Percentiles rank a stretch among this genome's conserved stretches.
Conservation (phyloP, 2,113 vertebrate genomes). For the Forbesichthys agassizii region DNA sequence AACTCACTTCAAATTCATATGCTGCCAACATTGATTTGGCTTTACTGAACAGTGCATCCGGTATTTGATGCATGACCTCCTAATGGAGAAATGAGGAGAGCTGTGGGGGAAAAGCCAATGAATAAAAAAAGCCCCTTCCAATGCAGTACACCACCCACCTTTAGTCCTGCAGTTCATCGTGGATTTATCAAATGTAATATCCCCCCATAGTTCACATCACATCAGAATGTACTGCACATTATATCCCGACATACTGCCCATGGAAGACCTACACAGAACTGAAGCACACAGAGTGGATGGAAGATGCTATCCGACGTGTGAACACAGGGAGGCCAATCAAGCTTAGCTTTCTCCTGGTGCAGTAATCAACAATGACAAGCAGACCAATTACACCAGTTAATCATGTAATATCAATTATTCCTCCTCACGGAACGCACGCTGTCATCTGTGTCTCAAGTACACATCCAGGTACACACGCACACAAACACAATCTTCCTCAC, state of each 20-base stretch:
- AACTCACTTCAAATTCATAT: slow-evolving; percentile 48
- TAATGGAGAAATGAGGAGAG: slow-evolving; percentile 46
- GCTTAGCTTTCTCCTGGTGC: slow-evolving; percentile 23
- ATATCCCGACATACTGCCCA: slow-evolving; percentile 33
- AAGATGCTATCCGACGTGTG: slow-evolving; percentile 17
- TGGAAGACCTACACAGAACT: neutral
- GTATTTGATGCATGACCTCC: slow-evolving; percentile 54
- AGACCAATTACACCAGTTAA: slow-evolving; percentile 51
- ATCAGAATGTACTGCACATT: slow-evolving; percentile 36
- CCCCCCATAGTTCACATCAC: slow-evolving; percentile 42
- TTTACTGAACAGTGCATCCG: slow-evolving; percentile 52
- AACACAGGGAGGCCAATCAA: slow-evolving; percentile 32
- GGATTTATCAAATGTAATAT: slow-evolving; percentile 54
- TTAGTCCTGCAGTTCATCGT: slow-evolving; percentile 48
- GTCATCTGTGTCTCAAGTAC: neutral
- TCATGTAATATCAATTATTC: slow-evolving; percentile 59
- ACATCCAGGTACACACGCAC: neutral
- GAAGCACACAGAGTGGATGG: neutral
- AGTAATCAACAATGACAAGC: slow-evolving; percentile 48
- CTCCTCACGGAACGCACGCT: slow-evolving; percentile 27
- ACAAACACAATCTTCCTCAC: neutral
- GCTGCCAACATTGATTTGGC: slow-evolving; percentile 55
- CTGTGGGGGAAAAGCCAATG: slow-evolving; percentile 28
- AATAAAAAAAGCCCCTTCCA: slow-evolving; percentile 20
- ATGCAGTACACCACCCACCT: slow-evolving; percentile 26